Conservation (phyloP, 2,113 vertebrate genomes). For the Cynocephalus volans region DNA sequence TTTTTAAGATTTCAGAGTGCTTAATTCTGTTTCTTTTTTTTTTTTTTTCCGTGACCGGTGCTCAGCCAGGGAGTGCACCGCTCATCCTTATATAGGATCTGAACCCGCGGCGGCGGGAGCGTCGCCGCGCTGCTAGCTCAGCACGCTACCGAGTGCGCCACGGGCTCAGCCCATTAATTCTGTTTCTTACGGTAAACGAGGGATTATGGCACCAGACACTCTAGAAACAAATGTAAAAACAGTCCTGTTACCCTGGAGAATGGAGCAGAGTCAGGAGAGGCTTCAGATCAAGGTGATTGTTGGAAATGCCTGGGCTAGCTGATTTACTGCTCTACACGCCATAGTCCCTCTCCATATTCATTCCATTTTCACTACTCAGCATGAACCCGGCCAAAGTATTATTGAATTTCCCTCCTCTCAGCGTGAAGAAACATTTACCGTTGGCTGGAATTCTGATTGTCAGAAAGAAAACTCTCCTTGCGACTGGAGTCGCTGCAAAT, state of each 20-base stretch:
- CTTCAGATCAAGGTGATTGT: neutral
- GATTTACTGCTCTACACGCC: slow-evolving; percentile 72
- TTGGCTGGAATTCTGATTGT: slow-evolving; percentile 80
- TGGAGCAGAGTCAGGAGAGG: neutral
- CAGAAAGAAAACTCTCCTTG: slow-evolving; percentile 73
- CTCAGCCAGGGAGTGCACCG: too few species aligned
- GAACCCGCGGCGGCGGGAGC: too few species aligned
- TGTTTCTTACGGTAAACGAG: slow-evolving; percentile 52
- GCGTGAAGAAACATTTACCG: slow-evolving; percentile 76
- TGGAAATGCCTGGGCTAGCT: slow-evolving; percentile 53
- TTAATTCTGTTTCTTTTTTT: slow-evolving; percentile 53
- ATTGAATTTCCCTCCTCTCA: slow-evolving; percentile 85
- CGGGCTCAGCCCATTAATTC: too few species aligned
- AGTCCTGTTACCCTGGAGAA: slow-evolving; percentile 40
- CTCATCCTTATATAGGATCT: too few species aligned
- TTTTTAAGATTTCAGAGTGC: slow-evolving; percentile 9
- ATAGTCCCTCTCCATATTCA: slow-evolving; percentile 73
- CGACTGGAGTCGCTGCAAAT: slow-evolving; percentile 64
- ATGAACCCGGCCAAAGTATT: slow-evolving; percentile 78
- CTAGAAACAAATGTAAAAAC: neutral
- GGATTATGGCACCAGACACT: neutral
- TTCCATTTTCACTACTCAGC: slow-evolving; percentile 83
- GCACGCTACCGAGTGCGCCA: too few species aligned
- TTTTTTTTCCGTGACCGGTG: too few species aligned
- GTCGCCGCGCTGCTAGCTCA: too few species aligned